Base-by-base conservation (phyloP, 2,113 vertebrate genomes). In the Crotalus helleri region DNA sequence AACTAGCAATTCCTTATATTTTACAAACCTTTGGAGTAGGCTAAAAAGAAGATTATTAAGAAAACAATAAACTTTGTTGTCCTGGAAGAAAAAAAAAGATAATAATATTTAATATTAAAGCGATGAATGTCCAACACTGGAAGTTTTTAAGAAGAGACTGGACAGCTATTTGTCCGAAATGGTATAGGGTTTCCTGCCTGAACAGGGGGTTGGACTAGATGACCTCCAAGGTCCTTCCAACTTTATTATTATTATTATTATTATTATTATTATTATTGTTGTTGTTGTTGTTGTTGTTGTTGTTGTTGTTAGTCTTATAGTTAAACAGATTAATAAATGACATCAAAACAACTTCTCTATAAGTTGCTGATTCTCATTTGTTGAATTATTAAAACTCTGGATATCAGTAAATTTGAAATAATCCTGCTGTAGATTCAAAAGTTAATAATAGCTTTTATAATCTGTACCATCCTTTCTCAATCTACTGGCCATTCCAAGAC, bases 21-120 rank as follows among this genome's bases (percentile, higher is more conserved):
- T 0, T 33, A 11, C 5, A 64, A n/a, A 0, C 0, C 1, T 58
- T 1, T 0, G 58, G 39, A 21, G 15, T 55, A 44, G 59, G 0
- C 1, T 87, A 1, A 0, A 33, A 33, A 54, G 54, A 91, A 53
- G 5, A 90, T 17, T 0, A 1, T 15, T 53, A 58, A 64, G 26
- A 64, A 64, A 64, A 88, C 49, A 86, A 51, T 4, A 0, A 87
- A 0, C 0, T 10, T n/a, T 89, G 92, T 61, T 92, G 87, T n/a
- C 58, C 86, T 29, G 46, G 49, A 49, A 9, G 1, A 21, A 69
- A 26, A 46, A 39, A 74, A 0, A 49, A 33, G 59, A 51, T 51
- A 51, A 51, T 51, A 51, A 51, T 51, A 51, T 51, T 49, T 49
- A 49, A 49, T 49, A 49, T 49, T 49, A 6, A 49, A 49, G 6